Evolutionary conservation across 2,888 invertebrate species (phyloP).

Genomic region (Siphonodentalium dalli): DNA sequence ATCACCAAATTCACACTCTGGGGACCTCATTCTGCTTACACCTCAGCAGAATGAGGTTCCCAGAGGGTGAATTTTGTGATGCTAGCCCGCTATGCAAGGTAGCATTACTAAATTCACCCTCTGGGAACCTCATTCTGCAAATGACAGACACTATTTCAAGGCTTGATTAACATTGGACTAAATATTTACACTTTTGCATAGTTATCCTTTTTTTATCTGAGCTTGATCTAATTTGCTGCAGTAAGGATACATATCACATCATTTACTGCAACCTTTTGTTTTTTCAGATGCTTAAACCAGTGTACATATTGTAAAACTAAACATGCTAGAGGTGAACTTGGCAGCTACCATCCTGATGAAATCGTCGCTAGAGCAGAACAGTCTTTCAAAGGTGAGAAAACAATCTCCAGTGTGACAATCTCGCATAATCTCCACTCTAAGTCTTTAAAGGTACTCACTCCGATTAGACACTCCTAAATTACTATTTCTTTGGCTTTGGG

Average conservation of each 20-base stretch:
- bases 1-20: no score
- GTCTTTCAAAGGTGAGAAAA: conserved; percentile 70
- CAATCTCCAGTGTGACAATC: no score
- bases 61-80: no score
- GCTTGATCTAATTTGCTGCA: background rate
- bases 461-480: no score
- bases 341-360: conserved; percentile 88
- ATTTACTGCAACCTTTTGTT: background rate
- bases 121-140: background rate
- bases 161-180: background rate
- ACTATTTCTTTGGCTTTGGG: no score
- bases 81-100: no score
- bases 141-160: background rate
- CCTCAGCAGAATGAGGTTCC: no score
- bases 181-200: background rate
- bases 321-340: conserved; percentile 95
- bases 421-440: background rate
- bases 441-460: no score
- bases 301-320: conserved; percentile 99
- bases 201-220: background rate
- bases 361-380: conserved; percentile 86
- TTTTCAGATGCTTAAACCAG: conserved; percentile 83
- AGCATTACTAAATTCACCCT: background rate
- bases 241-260: background rate
- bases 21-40: no score